phyloP scores from a whole-genome alignment of 2,113 vertebrate genomes.

The Platysteira castanea region DNA sequence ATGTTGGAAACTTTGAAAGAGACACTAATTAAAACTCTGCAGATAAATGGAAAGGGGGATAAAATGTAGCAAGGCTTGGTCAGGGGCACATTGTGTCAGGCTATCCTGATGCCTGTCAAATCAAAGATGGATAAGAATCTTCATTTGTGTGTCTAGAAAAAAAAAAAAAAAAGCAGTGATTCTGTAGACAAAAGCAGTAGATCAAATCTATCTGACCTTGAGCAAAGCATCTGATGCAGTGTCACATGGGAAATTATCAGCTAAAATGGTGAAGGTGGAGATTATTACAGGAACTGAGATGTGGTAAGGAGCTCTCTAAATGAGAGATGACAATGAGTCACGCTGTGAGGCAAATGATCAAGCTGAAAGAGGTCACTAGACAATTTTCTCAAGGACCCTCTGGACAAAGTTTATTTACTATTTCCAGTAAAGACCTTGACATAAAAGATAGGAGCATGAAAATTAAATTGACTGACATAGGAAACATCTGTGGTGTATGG shows the following conservation, averaged over 20 bases:
- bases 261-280: not conserved
- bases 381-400: conserved; percentile 21
- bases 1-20: not conserved
- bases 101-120: not conserved
- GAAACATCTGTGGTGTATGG: not conserved
- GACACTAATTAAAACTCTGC: not conserved
- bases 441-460: not conserved
- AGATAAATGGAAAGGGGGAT: not conserved
- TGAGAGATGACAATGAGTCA: conserved; percentile 6
- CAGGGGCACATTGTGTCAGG: not conserved
- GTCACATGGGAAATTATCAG: conserved; percentile 20
- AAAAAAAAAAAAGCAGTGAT: not conserved
- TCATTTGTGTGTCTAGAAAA: not conserved
- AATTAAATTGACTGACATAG: not conserved
- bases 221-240: not conserved
- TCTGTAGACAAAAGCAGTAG: not conserved
- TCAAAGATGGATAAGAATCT: conserved; percentile 14
- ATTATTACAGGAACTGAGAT: conserved; percentile 12
- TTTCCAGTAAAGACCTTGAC: not conserved
- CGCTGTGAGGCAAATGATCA: conserved; percentile 17
- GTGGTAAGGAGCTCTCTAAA: not conserved
- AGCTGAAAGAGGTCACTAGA: not conserved
- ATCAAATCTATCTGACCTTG: conserved; percentile 32
- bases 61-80: not conserved
- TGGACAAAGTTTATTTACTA: not conserved